phyloP scores from a whole-genome alignment of 2,113 vertebrate species.

The Dermatemys mawii region DNA sequence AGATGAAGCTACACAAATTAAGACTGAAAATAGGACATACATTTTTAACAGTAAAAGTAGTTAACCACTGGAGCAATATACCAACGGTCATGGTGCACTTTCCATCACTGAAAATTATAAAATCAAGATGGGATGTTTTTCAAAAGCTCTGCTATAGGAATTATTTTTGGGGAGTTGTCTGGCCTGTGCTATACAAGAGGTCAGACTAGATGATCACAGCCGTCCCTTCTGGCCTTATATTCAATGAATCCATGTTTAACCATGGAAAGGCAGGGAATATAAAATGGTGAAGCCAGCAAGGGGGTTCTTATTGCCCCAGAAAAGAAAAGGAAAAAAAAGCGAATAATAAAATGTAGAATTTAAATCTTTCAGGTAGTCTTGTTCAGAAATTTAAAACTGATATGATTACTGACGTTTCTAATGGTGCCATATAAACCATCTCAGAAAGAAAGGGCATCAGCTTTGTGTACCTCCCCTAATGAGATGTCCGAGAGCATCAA shows the following conservation, averaged over 20 bases:
- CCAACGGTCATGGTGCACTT: background rate
- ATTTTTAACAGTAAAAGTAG: background rate
- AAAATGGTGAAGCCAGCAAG: background rate
- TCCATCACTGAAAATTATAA: background rate
- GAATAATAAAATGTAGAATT: slow-evolving; percentile 11
- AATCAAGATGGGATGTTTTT: background rate
- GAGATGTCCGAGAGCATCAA: slow-evolving; percentile 5
- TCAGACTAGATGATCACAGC: too few relatives aligned
- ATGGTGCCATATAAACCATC: slow-evolving; percentile 38
- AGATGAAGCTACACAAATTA: background rate
- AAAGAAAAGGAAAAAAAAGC: background rate
- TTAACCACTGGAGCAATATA: background rate
- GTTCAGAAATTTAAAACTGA: slow-evolving; percentile 24
- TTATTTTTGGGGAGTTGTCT: too few relatives aligned
- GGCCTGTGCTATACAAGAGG: too few relatives aligned
- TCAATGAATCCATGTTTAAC: background rate
- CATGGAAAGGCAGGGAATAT: background rate
- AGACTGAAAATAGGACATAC: background rate
- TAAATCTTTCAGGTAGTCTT: slow-evolving; percentile 9
- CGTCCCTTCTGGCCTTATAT: background rate
- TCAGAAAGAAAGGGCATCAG: background rate
- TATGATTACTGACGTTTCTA: slow-evolving; percentile 51
- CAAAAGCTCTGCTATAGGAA: background rate
- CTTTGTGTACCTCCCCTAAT: background rate
- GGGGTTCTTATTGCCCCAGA: background rate